Evolutionary conservation across 2,888 invertebrate genomes (phyloP).

Genomic region (Ornithoptera alexandrae): DNA sequence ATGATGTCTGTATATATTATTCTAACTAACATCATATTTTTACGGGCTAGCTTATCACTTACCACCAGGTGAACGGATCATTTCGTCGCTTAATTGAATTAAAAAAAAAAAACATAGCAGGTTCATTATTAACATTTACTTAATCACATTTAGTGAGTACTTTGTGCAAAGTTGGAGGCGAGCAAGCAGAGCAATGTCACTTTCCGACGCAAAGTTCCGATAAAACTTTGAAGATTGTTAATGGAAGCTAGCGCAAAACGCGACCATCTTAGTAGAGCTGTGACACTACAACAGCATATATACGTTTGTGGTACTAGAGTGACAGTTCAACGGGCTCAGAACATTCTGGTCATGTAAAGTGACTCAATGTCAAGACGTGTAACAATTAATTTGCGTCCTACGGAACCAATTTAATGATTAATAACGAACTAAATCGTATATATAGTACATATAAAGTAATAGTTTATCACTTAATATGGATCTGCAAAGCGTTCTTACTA

Average conservation of each 20-base stretch:
- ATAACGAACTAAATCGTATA: neutral
- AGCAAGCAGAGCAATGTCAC: conserved; percentile 5
- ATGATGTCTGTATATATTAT: no score
- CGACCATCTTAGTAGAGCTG: conserved; percentile 12
- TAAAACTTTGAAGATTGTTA: conserved; percentile 26
- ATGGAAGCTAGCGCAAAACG: conserved; percentile 6
- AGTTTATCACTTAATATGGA: no score
- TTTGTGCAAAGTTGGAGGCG: conserved; percentile 7
- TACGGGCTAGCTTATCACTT: no score
- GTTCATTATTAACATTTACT: neutral
- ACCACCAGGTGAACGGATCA: no score
- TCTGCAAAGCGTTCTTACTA: no score
- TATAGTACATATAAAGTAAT: neutral
- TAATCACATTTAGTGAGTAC: neutral
- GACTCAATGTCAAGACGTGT: conserved; percentile 11
- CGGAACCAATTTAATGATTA: conserved; percentile 7
- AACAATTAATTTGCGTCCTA: conserved; percentile 11
- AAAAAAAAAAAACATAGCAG: no score
- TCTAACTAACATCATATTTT: no score
- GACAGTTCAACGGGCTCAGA: conserved; percentile 7
- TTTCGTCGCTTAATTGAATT: no score
- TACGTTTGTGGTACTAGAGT: neutral
- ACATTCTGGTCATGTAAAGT: conserved; percentile 9
- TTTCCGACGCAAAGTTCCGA: conserved; percentile 24
- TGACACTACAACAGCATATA: conserved; percentile 7